Base-by-base conservation (phyloP, 2,113 vertebrate genomes). In the Sakesphorus luctuosus region DNA sequence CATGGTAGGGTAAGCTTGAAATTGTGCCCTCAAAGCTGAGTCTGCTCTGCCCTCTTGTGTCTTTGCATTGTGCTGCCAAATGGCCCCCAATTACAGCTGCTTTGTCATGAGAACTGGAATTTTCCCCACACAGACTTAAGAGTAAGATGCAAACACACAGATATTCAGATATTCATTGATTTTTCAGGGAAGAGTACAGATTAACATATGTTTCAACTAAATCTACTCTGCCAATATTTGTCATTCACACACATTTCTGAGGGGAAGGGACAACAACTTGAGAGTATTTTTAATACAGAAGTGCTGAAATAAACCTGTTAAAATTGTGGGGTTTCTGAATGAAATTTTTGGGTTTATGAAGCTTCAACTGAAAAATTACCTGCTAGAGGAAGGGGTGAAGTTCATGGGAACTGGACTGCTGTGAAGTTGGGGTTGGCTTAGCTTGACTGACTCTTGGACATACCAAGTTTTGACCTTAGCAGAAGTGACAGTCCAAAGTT, bases 31-130 rank as follows among this genome's bases (percentile, higher is more conserved):
- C 58, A 90, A 88, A 87, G 65, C 83, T 92, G 67, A 90, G 56
- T 62, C 62, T 94, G 49, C 69, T 95, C 90, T 96, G 96, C 96
- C 96, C 94, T 94, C 96, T 96, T 96, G 92, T 94, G 96, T 96
- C 88, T 86, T 86, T 49, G 65, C n/a, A 89, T 78, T 49, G 67
- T 46, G 55, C 59, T 92, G 76, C 49, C 69, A 90, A 68, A 59
- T 59, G 35, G 15, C 84, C 33, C 26, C 59, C 52, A 84, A 56
- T 81, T 44, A 46, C 15, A 84, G 65, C 43, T 36, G 44, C 52
- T 63, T 74, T 62, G 20, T 66, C 24, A 6, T 50, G 13, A 86
- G 43, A 74, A 52, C 13, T 89, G 50, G 35, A 76, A 52, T 92
- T 90, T 87, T 14, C 13, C 19, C 33, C 18, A 33, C 43, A 10